Evolutionary conservation across 2,113 vertebrate species (phyloP).

Genomic region (Datnioides undecimradiatus): DNA sequence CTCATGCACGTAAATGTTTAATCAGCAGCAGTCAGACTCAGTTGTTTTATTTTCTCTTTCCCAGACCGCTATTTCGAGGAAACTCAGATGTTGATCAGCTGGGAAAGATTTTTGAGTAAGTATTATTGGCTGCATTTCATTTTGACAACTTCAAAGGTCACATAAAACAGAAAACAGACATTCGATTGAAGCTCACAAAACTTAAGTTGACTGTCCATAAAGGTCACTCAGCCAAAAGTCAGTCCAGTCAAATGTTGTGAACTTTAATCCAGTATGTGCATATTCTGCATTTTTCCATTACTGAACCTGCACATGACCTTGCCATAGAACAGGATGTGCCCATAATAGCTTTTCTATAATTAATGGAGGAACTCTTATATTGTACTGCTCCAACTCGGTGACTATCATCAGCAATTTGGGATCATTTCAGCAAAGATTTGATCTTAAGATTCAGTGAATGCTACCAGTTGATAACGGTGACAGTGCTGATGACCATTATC

Average conservation of each 20-base stretch:
- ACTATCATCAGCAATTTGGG: neutral
- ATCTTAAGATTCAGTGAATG: neutral
- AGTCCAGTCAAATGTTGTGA: neutral
- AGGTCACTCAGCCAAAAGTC: neutral
- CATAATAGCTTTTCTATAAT: neutral
- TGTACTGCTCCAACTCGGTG: neutral
- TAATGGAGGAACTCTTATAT: neutral
- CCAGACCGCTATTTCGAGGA: constrained; percentile 95
- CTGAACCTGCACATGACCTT: neutral
- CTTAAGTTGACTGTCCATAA: neutral
- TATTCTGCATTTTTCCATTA: neutral
- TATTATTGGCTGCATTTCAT: constrained; percentile 61
- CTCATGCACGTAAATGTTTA: neutral
- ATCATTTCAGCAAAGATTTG: neutral
- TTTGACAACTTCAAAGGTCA: neutral
- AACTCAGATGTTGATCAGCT: constrained; percentile 98
- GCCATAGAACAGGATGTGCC: neutral
- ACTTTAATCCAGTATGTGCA: neutral
- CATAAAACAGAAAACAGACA: no score
- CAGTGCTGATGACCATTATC: constrained; percentile 2
- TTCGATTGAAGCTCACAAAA: neutral
- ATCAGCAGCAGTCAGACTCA: constrained; percentile 25
- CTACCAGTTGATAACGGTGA: neutral
- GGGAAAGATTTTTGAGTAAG: constrained; percentile 99
- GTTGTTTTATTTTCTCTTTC: constrained; percentile 62